Evolutionary conservation across 2,113 vertebrate genomes (phyloP).

Genomic region (Gymnogyps californianus): DNA sequence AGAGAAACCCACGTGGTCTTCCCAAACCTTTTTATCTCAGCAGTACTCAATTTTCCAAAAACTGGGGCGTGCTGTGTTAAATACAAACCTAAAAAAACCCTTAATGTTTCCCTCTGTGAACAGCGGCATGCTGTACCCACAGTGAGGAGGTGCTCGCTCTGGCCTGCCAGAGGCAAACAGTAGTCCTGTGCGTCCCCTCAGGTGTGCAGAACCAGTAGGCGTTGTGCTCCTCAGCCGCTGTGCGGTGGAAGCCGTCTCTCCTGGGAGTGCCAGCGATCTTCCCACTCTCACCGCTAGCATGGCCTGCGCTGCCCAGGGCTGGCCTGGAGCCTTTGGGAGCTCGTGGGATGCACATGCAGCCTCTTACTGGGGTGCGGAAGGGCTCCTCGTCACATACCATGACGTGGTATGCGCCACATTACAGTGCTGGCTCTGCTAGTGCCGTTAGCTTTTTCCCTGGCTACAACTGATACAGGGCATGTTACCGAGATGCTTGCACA

Average conservation of each 20-base stretch:
- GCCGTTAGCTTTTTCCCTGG: background rate
- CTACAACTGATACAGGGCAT: fast-evolving
- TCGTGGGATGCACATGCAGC: fast-evolving
- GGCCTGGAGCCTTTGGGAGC: background rate
- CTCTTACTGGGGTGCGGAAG: fast-evolving
- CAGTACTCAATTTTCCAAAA: background rate
- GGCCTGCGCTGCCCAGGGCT: background rate
- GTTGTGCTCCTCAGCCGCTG: fast-evolving
- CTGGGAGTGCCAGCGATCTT: fast-evolving
- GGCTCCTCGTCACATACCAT: fast-evolving
- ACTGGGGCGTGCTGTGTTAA: fast-evolving
- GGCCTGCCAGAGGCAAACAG: background rate
- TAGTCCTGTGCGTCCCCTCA: background rate
- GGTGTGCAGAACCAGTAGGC: fast-evolving
- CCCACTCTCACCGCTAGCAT: background rate
- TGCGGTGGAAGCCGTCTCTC: background rate
- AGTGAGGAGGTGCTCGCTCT: fast-evolving
- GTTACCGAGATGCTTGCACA: background rate
- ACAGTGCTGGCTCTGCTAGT: background rate
- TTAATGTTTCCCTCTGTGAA: background rate
- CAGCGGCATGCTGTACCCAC: fast-evolving
- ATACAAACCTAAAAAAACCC: background rate
- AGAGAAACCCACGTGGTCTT: fast-evolving
- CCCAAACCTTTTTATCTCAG: fast-evolving
- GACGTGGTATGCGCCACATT: background rate